Evolutionary conservation across 2,113 vertebrate genomes (phyloP), one percentile per base, ranked within the genome.

Genomic region (Crotalus horridus): DNA sequence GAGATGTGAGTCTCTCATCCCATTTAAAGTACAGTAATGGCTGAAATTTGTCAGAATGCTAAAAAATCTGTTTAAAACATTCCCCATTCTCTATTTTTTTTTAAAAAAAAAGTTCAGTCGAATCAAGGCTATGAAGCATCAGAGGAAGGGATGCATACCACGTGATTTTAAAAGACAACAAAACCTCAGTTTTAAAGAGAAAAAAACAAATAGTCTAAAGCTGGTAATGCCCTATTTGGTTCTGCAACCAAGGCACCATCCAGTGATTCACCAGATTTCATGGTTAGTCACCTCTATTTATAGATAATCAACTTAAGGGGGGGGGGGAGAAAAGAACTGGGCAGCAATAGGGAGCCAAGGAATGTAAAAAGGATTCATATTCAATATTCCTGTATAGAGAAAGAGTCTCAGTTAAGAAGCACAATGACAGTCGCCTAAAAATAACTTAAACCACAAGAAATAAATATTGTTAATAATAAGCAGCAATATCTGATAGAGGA

Each of bases 241-340:
- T 81, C 33, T 81, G 7, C 33, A 81, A 81, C 6, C 17, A 21
- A 43, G 69, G 33, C n/a, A 39, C 33, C 15, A 39, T 81, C 17
- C 69, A 81, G 69, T 39, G n/a, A 17, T 74, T 74, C n/a, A 74
- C 0, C 0, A 0, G 8, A 58, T 29, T 39, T 43, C 39, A 81
- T 54, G 8, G 4, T 17, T 81, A 74, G 48, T 10, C 6, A n/a
- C 1, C 13, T 46, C 29, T 53, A 51, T 88, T 55, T 90, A 11
- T 61, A 51, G 46, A 91, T 17, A 59, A 93, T 15, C 29, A 12
- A 85, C 15, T 20, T 33, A 64, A 3, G 54, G 59, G 29, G 43
- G 4, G 39, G 33, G n/a, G 24, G 24, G 0, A 6, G 54, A 17
- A 20, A 43, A 51, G 17, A 9, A 81, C 26, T 4, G 33, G 51